Evolutionary conservation across 2,797 vertebrate genomes (phyloP).

Genomic region (Trematocara caparti): DNA sequence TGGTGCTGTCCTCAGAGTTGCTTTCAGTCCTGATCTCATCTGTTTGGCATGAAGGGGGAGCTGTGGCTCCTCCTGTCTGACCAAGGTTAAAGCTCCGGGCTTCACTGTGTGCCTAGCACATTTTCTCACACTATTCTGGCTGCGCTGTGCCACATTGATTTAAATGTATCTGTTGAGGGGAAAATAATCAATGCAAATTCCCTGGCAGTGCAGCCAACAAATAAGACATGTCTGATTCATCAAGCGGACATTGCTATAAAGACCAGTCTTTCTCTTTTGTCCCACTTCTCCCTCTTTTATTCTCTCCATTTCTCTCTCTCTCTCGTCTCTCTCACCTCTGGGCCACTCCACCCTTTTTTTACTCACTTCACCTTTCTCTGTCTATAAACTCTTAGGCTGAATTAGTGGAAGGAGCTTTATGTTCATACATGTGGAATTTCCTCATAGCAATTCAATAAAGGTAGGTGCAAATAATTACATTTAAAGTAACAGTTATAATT

Average conservation of each 20-base stretch:
- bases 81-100: conserved; percentile 67
- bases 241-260: conserved; percentile 88
- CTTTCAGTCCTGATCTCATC: conserved; percentile 75
- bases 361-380: conserved; percentile 61
- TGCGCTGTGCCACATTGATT: conserved; percentile 86
- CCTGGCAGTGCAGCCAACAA: conserved; percentile 83
- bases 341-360: conserved; percentile 71
- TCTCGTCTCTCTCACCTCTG: conserved; percentile 75
- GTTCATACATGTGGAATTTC: conserved; percentile 76
- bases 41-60: conserved; percentile 95
- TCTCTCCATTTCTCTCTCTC: background rate
- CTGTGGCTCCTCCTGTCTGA: conserved; percentile 87
- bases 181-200: conserved; percentile 98
- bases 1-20: conserved; percentile 32
- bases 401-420: conserved; percentile 85
- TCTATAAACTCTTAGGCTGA: conserved; percentile 80
- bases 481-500: conserved; percentile 29
- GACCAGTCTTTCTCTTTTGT: conserved; percentile 80
- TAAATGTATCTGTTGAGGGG: conserved; percentile 91
- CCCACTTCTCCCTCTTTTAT: conserved; percentile 33
- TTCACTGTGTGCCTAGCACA: conserved; percentile 61
- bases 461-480: conserved; percentile 86
- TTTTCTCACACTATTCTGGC: conserved; percentile 78
- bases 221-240: conserved; percentile 87
- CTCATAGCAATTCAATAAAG: conserved; percentile 79